Evolutionary conservation across 2,113 vertebrate genomes (phyloP).

Genomic region (Casuarius casuarius): DNA sequence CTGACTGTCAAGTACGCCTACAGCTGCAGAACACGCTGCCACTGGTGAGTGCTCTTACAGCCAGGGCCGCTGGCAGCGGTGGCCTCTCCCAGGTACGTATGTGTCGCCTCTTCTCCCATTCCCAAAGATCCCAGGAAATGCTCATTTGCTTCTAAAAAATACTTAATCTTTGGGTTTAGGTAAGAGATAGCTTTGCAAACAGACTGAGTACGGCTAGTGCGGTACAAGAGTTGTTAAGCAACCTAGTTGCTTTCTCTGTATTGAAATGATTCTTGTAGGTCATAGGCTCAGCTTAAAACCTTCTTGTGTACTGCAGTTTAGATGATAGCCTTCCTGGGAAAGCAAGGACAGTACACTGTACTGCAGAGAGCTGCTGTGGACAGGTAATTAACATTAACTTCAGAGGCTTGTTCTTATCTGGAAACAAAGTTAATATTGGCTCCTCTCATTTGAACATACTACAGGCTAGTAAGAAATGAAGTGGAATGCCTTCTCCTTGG

Average conservation of each 20-base stretch:
- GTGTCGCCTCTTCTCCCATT: background rate
- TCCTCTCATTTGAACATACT: background rate
- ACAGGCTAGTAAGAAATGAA: background rate
- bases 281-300: background rate
- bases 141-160: background rate
- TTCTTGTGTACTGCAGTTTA: background rate
- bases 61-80: no score
- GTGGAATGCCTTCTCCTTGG: background rate
- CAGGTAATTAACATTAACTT: background rate
- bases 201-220: background rate
- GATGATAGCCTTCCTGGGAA: background rate
- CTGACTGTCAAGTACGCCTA: background rate
- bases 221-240: background rate
- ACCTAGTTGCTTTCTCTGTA: background rate
- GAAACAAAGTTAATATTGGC: background rate
- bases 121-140: background rate
- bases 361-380: background rate
- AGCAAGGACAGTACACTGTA: background rate
- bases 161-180: background rate
- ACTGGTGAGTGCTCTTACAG: no score
- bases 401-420: background rate
- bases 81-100: no score
- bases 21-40: background rate
- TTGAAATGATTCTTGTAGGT: background rate
- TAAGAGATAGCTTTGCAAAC: background rate